Evolutionary conservation across 1,140 invertebrate genomes (phyloP).

Genomic region (Oedothorax gibbosus): DNA sequence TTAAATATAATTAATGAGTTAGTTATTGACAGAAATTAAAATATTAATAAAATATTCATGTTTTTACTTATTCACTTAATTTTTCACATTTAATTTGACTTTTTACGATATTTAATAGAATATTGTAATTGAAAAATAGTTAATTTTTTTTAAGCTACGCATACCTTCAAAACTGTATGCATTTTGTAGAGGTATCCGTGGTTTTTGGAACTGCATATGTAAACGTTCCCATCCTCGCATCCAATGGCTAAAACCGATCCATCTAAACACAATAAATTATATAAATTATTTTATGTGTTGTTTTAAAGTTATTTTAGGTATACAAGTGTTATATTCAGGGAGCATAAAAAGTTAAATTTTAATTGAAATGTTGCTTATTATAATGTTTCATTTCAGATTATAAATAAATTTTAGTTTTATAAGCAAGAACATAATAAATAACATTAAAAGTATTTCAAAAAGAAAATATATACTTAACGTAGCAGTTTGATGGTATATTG

Average conservation of each 20-base stretch:
- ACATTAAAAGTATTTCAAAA: too few species aligned
- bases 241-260: slow-evolving; percentile 26
- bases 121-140: slow-evolving; percentile 21
- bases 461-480: too few species aligned
- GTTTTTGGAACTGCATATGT: slow-evolving; percentile 46
- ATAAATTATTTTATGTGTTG: neutral
- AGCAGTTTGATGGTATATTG: too few species aligned
- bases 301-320: neutral
- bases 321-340: neutral
- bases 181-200: slow-evolving; percentile 50
- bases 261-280: slow-evolving; percentile 25
- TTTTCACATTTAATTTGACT: too few species aligned
- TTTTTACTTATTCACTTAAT: too few species aligned
- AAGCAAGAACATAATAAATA: too few species aligned
- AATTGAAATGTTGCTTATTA: too few species aligned
- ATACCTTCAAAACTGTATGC: slow-evolving; percentile 36
- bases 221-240: slow-evolving; percentile 50
- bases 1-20: too few species aligned
- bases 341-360: too few species aligned
- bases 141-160: neutral
- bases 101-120: neutral
- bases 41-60: too few species aligned
- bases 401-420: too few species aligned
- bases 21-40: neutral
- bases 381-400: too few species aligned